Percentiles rank a stretch among this genome's conserved stretches.
These are phyloP conservation scores for Seriola rivoliana DNA, from an alignment of 2,113 vertebrate genomes.

Conservation along the genomic window DNA sequence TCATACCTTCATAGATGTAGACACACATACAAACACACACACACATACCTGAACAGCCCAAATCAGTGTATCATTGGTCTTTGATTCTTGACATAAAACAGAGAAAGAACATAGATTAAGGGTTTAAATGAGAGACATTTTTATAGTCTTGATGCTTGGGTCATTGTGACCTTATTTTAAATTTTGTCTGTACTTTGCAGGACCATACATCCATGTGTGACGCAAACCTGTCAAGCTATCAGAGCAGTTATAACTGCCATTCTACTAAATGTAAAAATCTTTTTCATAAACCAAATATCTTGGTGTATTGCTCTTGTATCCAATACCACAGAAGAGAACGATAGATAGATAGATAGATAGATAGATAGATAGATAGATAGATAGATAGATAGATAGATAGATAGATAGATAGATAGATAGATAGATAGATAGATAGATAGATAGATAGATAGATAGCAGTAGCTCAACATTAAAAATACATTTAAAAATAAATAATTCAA, in stretches of 20 bases:
- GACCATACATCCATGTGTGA: not conserved
- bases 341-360: no score
- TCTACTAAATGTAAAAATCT: not conserved
- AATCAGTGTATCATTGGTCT: not conserved
- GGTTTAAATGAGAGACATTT: not conserved
- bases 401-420: no score
- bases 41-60: not conserved
- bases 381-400: no score
- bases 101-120: not conserved
- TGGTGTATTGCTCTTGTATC: no score
- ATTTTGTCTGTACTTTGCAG: not conserved
- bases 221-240: not conserved
- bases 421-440: no score
- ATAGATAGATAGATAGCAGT: no score
- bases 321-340: no score
- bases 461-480: no score
- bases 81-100: not conserved
- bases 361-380: no score
- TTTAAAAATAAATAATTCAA: no score
- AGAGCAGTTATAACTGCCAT: not conserved
- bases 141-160: not conserved
- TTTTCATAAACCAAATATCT: not conserved
- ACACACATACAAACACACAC: not conserved
- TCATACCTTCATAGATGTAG: not conserved
- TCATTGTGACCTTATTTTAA: not conserved